Percentiles rank a stretch among this genome's conserved stretches.
Evolutionary conservation across 2,888 invertebrate species (phyloP).

Genomic region (Nomada fucata): DNA sequence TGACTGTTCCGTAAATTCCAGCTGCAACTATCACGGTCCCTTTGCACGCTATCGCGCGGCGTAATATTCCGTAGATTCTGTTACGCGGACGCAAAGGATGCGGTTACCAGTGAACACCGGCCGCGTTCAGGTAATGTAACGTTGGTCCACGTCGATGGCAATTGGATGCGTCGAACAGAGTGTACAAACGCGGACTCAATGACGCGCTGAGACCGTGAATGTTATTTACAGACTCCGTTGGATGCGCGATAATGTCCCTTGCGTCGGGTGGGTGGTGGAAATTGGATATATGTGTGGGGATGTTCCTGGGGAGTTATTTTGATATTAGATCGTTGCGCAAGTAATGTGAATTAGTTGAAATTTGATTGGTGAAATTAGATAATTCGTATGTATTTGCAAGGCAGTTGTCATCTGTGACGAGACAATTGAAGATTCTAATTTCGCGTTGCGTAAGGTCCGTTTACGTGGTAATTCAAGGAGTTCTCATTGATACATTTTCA

Average conservation of each 20-base stretch:
- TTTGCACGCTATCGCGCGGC: background rate
- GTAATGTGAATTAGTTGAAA: no score
- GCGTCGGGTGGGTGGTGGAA: no score
- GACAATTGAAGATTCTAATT: no score
- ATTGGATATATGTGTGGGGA: no score
- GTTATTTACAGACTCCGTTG: slow-evolving; percentile 14
- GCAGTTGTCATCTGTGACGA: no score
- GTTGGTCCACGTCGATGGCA: slow-evolving; percentile 23
- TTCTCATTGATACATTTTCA: no score
- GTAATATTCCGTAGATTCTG: slow-evolving; percentile 14
- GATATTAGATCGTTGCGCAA: no score
- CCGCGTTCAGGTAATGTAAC: slow-evolving; percentile 15
- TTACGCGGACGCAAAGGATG: slow-evolving; percentile 12
- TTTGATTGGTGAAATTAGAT: no score
- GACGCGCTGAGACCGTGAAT: background rate
- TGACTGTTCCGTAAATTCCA: slow-evolving; percentile 37
- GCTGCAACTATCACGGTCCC: background rate
- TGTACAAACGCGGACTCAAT: background rate
- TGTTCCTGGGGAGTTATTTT: no score
- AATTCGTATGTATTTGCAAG: no score
- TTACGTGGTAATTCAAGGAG: no score
- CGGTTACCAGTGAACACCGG: background rate
- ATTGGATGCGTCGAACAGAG: slow-evolving; percentile 12
- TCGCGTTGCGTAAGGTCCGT: no score
- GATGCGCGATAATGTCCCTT: background rate